These are phyloP conservation scores for Nettapus auritus DNA, from an alignment of 2,113 vertebrate genomes.

Conservation along the genomic window DNA sequence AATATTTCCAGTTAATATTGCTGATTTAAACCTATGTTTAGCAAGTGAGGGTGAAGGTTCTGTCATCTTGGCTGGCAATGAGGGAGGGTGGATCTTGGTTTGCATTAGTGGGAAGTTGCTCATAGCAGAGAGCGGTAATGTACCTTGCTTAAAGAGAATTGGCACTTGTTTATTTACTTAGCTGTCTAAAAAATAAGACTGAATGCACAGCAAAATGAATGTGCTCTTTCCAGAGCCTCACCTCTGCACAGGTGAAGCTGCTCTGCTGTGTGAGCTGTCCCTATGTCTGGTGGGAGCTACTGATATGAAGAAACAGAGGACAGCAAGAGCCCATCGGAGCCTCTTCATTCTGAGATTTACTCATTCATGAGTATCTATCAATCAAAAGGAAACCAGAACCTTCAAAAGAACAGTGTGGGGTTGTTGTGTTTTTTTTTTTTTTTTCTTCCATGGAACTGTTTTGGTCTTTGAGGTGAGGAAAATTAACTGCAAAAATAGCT, in stretches of 20 bases:
- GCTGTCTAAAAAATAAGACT: conserved; percentile 26
- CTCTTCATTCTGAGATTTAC: neutral
- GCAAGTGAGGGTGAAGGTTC: neutral
- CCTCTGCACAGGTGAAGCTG: neutral
- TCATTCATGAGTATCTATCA: neutral
- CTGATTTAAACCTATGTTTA: neutral
- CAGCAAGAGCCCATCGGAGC: neutral
- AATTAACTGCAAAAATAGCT: neutral
- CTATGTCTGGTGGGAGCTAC: neutral
- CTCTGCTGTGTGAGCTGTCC: neutral
- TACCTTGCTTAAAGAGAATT: neutral
- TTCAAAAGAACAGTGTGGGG: neutral
- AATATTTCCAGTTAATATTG: neutral
- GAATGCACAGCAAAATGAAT: neutral
- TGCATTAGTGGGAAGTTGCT: neutral
- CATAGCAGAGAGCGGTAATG: accelerated
- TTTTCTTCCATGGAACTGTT: neutral
- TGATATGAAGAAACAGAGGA: neutral
- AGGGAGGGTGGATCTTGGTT: neutral
- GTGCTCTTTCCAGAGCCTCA: neutral
- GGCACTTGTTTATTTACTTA: neutral
- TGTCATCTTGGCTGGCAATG: neutral
- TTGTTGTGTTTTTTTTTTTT: no score
- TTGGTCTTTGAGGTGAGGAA: neutral
- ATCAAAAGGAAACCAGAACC: neutral